Evolutionary conservation across 2,113 vertebrate genomes (phyloP).

Genomic region (Cyanoramphus novaezelandiae): DNA sequence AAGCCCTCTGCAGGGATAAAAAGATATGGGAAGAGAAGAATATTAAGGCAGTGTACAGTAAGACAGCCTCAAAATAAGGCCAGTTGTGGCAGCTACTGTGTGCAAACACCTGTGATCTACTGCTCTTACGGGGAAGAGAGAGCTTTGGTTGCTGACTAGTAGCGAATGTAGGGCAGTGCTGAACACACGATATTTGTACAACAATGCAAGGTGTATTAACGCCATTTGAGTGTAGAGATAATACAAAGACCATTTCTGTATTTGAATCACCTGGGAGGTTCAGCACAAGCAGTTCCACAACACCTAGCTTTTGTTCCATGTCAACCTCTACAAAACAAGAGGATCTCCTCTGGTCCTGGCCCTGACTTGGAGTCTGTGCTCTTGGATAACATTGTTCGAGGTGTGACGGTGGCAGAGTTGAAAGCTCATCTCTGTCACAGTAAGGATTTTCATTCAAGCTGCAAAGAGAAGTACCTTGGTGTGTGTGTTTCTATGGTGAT

Average conservation of each 20-base stretch:
- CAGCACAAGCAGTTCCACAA: not conserved
- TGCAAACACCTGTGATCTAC: not conserved
- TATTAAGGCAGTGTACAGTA: not conserved
- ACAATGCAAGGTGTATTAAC: not conserved
- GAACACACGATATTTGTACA: not conserved
- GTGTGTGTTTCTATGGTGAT: not conserved
- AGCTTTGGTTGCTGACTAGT: not conserved
- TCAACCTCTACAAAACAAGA: not conserved
- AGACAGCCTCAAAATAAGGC: not conserved
- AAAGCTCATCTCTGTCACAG: not conserved
- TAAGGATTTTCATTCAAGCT: not conserved
- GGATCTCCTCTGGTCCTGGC: not conserved
- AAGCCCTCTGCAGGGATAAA: not conserved
- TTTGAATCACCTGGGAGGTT: not conserved
- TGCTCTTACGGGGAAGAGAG: not conserved
- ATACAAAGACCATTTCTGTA: not conserved
- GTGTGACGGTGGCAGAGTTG: not conserved
- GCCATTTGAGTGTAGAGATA: not conserved
- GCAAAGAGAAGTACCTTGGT: not conserved
- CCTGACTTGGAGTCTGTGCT: not conserved
- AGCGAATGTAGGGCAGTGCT: not conserved
- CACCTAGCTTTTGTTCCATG: not conserved
- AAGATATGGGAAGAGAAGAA: not conserved
- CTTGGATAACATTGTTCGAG: not conserved
- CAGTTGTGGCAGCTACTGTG: not conserved